Base-by-base conservation (phyloP, 53 echinoderm and acorn worm species). In the Pentamera pediparva region DNA sequence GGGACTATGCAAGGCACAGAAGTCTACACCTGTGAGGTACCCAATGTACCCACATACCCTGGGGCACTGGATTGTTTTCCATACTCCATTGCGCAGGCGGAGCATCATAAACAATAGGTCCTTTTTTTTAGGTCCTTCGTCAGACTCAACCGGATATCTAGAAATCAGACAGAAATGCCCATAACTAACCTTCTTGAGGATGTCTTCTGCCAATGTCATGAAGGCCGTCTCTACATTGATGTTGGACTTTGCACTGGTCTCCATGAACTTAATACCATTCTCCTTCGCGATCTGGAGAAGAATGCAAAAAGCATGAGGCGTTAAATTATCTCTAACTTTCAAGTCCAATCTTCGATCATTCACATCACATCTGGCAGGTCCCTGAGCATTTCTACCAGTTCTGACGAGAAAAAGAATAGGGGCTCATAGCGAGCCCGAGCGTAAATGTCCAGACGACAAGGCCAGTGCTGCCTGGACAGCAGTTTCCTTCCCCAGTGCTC, bases 171-270 rank as follows among this genome's bases (percentile, higher is more conserved):
- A 41, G 43, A 41, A 41, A 8, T 41, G 43, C 9, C 43, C 8
- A 3, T 2, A 9, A 35, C 81, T 41, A 78, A 88, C 96, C 91
- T 96, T 96, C 82, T 88, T 91, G 35, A 96, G 83, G 75, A 96
- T 96, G 62, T 96, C 96, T 81, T 91, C 90, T 88, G 91, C 96
- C 55, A 96, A 78, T 31, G 96, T 96, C 96, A 96, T 91, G 86
- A 96, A 91, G 76, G 96, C 96, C 78, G 85, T 86, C 63, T 96
- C 96, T 28, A 96, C 96, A 25, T 91, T 96, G 78, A 96, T 88
- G 81, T 96, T 96, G 31, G 96, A 85, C 82, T 96, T 96, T 56
- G 96, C 96, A 88, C 96, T 96, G 47, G 96, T 91, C 75, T 96
- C 96, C 62, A 96, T 61, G 85, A 96, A 96, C 80, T 91, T 96